Evolutionary conservation across 2,888 invertebrate species (phyloP), one percentile per base, ranked within the genome.

Genomic region (Lasioglossum leucozonium): DNA sequence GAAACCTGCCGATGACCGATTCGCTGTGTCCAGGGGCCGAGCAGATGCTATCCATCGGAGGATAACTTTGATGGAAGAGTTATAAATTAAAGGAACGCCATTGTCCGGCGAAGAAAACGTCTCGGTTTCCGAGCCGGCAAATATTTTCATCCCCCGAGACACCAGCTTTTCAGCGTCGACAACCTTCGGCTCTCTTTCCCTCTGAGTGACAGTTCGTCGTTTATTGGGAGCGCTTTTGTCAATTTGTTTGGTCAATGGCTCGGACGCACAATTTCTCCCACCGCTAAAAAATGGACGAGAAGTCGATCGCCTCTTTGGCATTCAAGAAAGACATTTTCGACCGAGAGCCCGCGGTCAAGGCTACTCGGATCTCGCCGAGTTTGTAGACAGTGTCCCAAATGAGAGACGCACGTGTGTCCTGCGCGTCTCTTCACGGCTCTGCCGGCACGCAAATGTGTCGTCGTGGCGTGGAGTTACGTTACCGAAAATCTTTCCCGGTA

Each of bases 41-140:
- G 77, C 88, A 87, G 88, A 87, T 88, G 88, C 78, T 42, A 2
- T 11, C 55, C 11, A 11, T 55, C 22, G 34, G 47, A 72, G 69
- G 75, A n/a, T 67, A 62, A 10, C 26, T 0, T 74, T 82, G 87
- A 87, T 79, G 87, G 87, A 87, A 84, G 87, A 84, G 87, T 87
- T 87, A 87, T 87, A 88, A 88, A 88, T 87, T 87, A 81, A 58
- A 82, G 55, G 55, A 26, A 18, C 13, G 13, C 16, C 18, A 86
- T 79, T 84, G 79, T 86, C 13, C 47, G 4, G 13, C 4, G 77
- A 62, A 75, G 78, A 80, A 84, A 81, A 77, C 74, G 75, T 71
- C 51, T 75, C 80, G 81, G 79, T 81, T 78, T 87, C 77, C 40
- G 51, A 72, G 37, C 40, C 22, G 16, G 72, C 73, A 86, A 81